A percentile compares a stretch with the other conserved stretches of the same genome.
These are phyloP conservation scores for Sarcophaga rosellei DNA, from an alignment of 2,888 invertebrate genomes.

Conservation along the genomic window DNA sequence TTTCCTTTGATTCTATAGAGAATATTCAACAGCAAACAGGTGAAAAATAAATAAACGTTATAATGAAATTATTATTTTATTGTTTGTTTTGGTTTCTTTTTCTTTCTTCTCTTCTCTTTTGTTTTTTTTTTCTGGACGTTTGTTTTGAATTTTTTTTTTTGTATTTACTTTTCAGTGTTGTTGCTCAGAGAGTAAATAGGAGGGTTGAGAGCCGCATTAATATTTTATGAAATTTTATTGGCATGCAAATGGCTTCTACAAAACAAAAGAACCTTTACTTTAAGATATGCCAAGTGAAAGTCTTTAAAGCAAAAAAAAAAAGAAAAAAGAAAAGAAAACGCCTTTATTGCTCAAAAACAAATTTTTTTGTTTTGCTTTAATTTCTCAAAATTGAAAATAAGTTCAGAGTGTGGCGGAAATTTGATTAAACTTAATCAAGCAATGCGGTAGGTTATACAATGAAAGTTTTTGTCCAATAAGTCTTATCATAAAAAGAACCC, in stretches of 20 bases:
- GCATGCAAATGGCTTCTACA: slow-evolving; percentile 43
- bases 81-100: slow-evolving; percentile 50
- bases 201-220: slow-evolving; percentile 21
- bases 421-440: no score
- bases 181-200: not conserved
- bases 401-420: no score
- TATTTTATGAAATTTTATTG: slow-evolving; percentile 49
- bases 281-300: slow-evolving; percentile 40
- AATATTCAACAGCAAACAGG: slow-evolving; percentile 53
- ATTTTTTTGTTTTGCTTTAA: not conserved
- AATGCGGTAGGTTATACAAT: no score
- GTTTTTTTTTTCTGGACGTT: slow-evolving; percentile 1
- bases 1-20: slow-evolving; percentile 14
- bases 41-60: slow-evolving; percentile 57
- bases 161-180: not conserved
- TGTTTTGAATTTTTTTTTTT: slow-evolving; percentile 9
- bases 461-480: no score
- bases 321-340: not conserved
- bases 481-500: no score
- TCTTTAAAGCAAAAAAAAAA: not conserved
- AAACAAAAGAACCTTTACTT: slow-evolving; percentile 29
- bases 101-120: slow-evolving; percentile 8
- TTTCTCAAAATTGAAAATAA: no score
- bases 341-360: not conserved
- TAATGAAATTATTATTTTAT: slow-evolving; percentile 64